A percentile compares a stretch with the other conserved stretches of the same genome.
These are phyloP conservation scores for Eospalax fontanierii DNA, from an alignment of 2,797 vertebrate genomes.

Conservation along the genomic window DNA sequence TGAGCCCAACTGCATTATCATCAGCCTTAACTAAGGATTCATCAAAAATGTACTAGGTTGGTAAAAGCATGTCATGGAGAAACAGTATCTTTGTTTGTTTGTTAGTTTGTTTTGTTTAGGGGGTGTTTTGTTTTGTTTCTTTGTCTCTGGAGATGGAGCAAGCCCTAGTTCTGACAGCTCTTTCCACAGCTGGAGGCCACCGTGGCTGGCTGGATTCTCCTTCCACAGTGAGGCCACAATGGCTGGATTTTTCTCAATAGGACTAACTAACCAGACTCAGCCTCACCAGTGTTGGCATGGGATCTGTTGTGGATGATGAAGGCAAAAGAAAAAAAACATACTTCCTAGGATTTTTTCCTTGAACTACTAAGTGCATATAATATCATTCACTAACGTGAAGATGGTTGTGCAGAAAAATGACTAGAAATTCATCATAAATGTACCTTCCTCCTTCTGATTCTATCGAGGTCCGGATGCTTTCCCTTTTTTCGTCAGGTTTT, in stretches of 20 bases:
- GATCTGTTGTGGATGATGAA: neutral
- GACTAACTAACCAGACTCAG: neutral
- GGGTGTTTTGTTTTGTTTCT: too few species aligned
- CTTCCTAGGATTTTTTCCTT: neutral
- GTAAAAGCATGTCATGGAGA: neutral
- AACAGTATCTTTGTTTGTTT: too few species aligned
- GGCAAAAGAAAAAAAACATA: neutral
- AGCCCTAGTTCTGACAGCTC: too few species aligned
- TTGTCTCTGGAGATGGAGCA: too few species aligned
- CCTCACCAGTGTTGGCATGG: neutral
- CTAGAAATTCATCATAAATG: neutral
- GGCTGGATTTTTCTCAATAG: neutral
- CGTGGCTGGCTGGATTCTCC: too few species aligned
- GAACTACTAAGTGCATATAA: neutral
- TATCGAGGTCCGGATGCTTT: neutral
- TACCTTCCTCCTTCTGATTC: neutral
- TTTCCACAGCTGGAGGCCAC: neutral
- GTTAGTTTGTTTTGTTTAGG: too few species aligned
- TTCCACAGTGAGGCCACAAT: too few species aligned
- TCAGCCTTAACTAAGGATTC: neutral
- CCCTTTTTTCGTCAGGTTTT: too few species aligned
- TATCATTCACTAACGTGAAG: constrained; percentile 58
- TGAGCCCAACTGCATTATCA: neutral
- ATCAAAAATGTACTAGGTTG: neutral
- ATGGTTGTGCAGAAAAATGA: neutral